phyloP scores from a whole-genome alignment of 2,113 vertebrate genomes.

The Pachyramphus minor region DNA sequence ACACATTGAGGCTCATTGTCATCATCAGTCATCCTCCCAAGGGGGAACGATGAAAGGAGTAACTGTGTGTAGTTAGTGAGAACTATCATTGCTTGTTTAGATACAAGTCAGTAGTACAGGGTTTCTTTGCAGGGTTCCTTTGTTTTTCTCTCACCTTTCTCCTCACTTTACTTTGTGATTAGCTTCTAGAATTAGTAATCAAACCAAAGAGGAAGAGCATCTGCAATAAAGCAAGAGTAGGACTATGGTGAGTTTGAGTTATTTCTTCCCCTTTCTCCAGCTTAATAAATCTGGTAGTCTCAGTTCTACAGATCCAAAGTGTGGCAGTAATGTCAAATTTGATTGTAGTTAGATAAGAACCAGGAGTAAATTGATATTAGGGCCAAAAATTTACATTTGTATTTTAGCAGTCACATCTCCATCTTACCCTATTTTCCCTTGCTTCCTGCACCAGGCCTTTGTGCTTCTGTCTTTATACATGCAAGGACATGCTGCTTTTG shows the following conservation, averaged over 20 bases:
- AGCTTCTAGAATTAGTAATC: slow-evolving; percentile 41
- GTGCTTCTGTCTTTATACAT: background rate
- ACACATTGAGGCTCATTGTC: background rate
- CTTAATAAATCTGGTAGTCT: background rate
- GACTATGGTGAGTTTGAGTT: slow-evolving; percentile 17
- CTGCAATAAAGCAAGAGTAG: slow-evolving; percentile 3
- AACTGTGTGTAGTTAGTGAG: background rate
- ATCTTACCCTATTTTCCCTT: background rate
- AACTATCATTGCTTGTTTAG: background rate
- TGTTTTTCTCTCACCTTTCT: background rate
- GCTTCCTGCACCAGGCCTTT: background rate
- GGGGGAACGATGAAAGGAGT: background rate
- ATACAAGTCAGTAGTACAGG: background rate
- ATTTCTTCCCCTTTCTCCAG: background rate
- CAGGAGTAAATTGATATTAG: background rate
- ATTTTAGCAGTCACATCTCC: background rate
- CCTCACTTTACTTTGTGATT: slow-evolving; percentile 5
- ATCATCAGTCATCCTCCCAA: background rate
- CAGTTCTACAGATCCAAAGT: background rate
- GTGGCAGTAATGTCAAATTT: background rate
- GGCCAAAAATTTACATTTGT: background rate
- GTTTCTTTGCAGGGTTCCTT: background rate
- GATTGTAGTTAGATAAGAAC: background rate
- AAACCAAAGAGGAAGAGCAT: slow-evolving; percentile 27
- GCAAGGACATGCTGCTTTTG: background rate